Evolutionary conservation across 1,140 invertebrate genomes (phyloP), one percentile per base, ranked within the genome.

Genomic region (Brachionus rubens): DNA sequence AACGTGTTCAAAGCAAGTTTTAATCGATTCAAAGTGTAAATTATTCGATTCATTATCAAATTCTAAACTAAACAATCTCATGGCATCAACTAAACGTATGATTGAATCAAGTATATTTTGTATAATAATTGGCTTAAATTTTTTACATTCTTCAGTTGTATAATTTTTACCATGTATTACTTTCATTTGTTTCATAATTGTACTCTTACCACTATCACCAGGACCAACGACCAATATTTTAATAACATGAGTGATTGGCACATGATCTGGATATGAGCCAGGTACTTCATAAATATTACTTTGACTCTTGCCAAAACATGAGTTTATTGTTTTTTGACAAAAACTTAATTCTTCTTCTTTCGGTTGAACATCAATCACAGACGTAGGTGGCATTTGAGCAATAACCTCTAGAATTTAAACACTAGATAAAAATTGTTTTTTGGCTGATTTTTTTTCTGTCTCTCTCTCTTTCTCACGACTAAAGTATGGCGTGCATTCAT

Each of bases 111-210:
- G 16, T n/a, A 52, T 50, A 30, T 72, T 72, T 30, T 54, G 46
- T 14, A 72, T 54, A 21, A 72, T 54, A 28, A 72, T 12, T 9
- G 68, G 68, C 24, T 72, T 72, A 9, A 36, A 72, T 12, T 62
- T 78, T 41, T 77, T 77, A 56, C 75, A 46, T 62, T 72, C 67
- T n/a, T 90, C 88, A 88, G 93, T 91, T 83, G 92, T 96, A 88
- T 96, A 97, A 79, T 94, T 94, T 88, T 99, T 94, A 77, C 98
- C 95, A 88, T 99, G 97, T 81, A 99, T 89, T 87, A 99, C 99
- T 84, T 95, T 90, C 96, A 99, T 99, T 88, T 99, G 97, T 88
- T 99, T 99, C 80, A 99, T 95, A 85, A 99, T 98, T 79, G 96
- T 99, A 81, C 94, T 97, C 87, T 99, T 99, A 79, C 96, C 96